phyloP scores from a whole-genome alignment of 2,888 invertebrate genomes.

The Unio pictorum region DNA sequence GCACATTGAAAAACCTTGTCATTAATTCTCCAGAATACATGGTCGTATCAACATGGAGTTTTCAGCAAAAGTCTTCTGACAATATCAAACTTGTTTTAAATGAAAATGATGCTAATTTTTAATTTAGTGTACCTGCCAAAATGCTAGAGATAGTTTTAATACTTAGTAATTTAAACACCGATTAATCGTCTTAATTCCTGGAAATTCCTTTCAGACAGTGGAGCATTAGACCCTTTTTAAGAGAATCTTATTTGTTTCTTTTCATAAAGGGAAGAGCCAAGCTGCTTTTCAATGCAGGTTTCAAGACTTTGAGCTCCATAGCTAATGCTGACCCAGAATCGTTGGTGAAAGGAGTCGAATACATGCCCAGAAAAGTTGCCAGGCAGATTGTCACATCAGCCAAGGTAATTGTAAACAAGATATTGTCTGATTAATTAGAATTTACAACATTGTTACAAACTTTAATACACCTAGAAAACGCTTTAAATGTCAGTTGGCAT shows the following conservation, averaged over 20 bases:
- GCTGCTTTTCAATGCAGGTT: conserved; percentile 88
- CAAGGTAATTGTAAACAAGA: conserved; percentile 76
- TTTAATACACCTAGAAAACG: neutral
- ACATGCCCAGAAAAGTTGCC: conserved; percentile 82
- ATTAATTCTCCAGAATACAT: no score
- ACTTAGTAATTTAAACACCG: no score
- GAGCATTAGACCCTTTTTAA: neutral
- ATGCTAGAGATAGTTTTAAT: no score
- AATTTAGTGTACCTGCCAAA: no score
- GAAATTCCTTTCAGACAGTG: no score
- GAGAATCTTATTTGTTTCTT: conserved; percentile 4
- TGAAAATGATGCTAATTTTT: no score
- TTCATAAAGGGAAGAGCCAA: conserved; percentile 82
- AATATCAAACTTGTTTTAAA: no score
- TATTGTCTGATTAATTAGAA: neutral
- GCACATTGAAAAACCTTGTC: no score
- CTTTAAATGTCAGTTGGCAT: neutral
- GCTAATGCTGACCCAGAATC: conserved; percentile 81
- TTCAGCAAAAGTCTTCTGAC: no score
- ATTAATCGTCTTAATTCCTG: no score
- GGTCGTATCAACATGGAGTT: no score
- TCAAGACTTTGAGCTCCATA: conserved; percentile 82
- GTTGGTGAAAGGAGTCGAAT: conserved; percentile 79
- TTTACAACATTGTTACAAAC: neutral
- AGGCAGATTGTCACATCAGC: conserved; percentile 89